Conservation (phyloP, 2,888 invertebrate genomes). For the Drosophila mayaguana region DNA sequence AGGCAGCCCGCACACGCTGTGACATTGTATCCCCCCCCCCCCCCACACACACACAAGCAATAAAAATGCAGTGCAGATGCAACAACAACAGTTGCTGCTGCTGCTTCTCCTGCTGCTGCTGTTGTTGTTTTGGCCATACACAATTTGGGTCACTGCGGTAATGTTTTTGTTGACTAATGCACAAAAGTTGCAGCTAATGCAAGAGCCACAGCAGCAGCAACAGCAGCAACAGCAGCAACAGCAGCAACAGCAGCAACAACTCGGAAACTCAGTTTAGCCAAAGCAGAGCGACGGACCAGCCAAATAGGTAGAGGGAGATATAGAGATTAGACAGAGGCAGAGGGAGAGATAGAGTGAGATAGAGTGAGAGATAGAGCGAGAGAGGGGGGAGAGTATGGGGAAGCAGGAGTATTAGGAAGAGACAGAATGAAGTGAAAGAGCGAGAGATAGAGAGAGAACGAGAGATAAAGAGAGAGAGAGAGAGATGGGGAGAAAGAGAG, state of each 20-base stretch:
- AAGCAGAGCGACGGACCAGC: slow-evolving; percentile 33
- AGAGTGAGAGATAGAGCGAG: not conserved
- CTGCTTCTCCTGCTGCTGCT: slow-evolving; percentile 27
- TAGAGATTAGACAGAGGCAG: too few species aligned
- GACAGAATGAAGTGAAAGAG: too few species aligned
- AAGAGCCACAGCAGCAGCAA: slow-evolving; percentile 12
- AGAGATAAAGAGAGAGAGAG: too few species aligned
- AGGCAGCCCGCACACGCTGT: slow-evolving; percentile 25
- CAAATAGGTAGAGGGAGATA: not conserved
- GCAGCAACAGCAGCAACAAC: slow-evolving; percentile 21
- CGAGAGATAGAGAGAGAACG: not conserved
- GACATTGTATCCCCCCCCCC: slow-evolving; percentile 51
- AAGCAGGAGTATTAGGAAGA: too few species aligned
- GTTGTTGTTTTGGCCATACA: slow-evolving; percentile 57
- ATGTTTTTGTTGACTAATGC: slow-evolving; percentile 71
- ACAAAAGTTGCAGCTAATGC: slow-evolving; percentile 50
- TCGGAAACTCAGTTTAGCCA: slow-evolving; percentile 17
- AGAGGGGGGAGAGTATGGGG: too few species aligned
- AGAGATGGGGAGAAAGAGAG: too few species aligned
- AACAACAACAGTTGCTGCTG: slow-evolving; percentile 35
- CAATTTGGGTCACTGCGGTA: slow-evolving; percentile 79
- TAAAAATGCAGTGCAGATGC: slow-evolving; percentile 64
- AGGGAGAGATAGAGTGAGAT: not conserved
- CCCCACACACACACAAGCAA: slow-evolving; percentile 38
- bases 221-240: slow-evolving; percentile 15